Evolutionary conservation across 2,888 invertebrate genomes (phyloP), one percentile per base, ranked within the genome.

Genomic region (Caenorhabditis japonica): DNA sequence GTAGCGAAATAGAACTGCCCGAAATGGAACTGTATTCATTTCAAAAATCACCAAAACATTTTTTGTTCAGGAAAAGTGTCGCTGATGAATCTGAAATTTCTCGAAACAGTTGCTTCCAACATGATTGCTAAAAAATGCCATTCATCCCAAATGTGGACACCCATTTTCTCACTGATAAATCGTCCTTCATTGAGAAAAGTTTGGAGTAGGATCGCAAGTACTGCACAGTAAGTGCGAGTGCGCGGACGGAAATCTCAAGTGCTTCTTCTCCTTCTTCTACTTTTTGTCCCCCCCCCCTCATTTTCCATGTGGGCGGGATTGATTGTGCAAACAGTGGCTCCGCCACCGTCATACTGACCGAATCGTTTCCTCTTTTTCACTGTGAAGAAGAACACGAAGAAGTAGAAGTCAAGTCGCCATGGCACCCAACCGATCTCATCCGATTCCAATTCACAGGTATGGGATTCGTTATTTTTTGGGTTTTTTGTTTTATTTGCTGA

Each of bases 361-460:
- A 13, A 7, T 19, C 43, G 19, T 52, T 61, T 52, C 43, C 33
- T 19, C 13, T 43, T 41, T 34, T 60, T 30, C 33, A 36, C 34
- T 33, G 33, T 27, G 17, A 5, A 59, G 27, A 21, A 34, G 19
- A 25, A 23, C 27, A 5, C 38, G 2, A 17, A 33, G 17, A 39
- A 1, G 8, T 19, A 8, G 13, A 46, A 38, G 30, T n/a, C n/a
- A n/a, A n/a, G n/a, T n/a, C n/a, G n/a, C n/a, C n/a, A 72, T 76
- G 76, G 69, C 76, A 43, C 76, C 76, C 23, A 76, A 69, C 62
- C 43, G 70, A 70, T 75, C 75, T 39, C 68, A 74, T 51, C 79
- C 79, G 30, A 79, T 79, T 53, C 79, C 79, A 36, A 79, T 79
- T 71, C 79, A 79, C 73, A 79, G 79, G 79, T 79, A 36, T 12